phyloP scores from a whole-genome alignment of 2,113 vertebrate genomes.

The Vulpes ferrilata region DNA sequence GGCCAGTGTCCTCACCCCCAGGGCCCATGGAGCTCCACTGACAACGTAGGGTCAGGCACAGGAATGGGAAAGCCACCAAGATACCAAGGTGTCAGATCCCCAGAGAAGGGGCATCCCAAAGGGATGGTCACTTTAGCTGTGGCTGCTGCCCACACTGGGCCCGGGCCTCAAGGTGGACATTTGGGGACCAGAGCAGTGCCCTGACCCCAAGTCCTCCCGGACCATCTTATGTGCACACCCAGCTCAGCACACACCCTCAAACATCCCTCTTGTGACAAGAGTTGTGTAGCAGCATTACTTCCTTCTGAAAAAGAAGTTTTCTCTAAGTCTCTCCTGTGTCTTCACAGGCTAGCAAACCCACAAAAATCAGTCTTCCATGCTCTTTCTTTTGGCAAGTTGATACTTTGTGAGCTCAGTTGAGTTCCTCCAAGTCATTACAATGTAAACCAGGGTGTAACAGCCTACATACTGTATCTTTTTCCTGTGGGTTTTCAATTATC shows the following conservation, averaged over 20 bases:
- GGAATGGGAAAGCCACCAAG: not conserved
- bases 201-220: not conserved
- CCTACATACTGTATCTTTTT: not conserved
- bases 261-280: conserved; percentile 68
- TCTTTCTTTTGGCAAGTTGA: not conserved
- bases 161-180: not conserved
- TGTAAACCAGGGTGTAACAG: conserved; percentile 15
- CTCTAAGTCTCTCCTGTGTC: conserved; percentile 36
- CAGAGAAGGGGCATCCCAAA: not conserved
- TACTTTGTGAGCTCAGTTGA: not conserved
- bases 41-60: not conserved
- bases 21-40: not conserved
- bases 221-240: not conserved
- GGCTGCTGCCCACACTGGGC: not conserved
- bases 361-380: not conserved
- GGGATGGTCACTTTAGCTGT: not conserved
- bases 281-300: conserved; percentile 73
- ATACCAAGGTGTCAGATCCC: not conserved
- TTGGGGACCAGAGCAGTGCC: not conserved
- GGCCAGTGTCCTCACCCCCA: conserved; percentile 43
- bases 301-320: conserved; percentile 75
- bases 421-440: not conserved
- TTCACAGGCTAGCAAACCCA: not conserved
- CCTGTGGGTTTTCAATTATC: not conserved
- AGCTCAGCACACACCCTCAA: conserved; percentile 54